Percentiles rank a stretch among this genome's conserved stretches.
Evolutionary conservation across 2,797 vertebrate genomes (phyloP).

Genomic region (Urophycis tenuis): DNA sequence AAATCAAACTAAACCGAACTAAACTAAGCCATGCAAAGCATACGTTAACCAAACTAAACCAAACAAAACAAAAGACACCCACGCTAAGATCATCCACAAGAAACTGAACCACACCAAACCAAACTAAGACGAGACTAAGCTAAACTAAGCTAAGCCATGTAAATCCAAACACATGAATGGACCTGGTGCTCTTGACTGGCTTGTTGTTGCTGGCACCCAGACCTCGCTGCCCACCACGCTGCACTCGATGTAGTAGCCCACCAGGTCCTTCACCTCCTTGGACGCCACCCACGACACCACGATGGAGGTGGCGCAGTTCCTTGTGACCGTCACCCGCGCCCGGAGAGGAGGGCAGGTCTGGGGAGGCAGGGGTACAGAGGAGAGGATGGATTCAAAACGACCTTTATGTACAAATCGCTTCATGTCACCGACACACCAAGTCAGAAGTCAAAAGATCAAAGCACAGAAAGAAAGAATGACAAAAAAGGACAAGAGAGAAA

Average conservation of each 20-base stretch:
- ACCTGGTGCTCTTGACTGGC: slow-evolving; percentile 85
- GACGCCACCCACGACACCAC: slow-evolving; percentile 82
- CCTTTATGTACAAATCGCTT: neutral
- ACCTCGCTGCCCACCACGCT: slow-evolving; percentile 76
- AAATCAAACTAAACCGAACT: neutral
- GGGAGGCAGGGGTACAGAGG: neutral
- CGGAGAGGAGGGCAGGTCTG: slow-evolving; percentile 86
- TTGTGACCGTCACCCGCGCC: slow-evolving; percentile 73
- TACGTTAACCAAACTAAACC: too few species aligned
- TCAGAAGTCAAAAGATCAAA: neutral
- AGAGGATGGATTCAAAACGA: neutral
- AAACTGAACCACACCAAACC: neutral
- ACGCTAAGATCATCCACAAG: neutral
- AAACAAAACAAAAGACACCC: too few species aligned
- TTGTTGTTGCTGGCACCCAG: slow-evolving; percentile 96
- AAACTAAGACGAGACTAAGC: neutral
- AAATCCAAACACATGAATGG: neutral
- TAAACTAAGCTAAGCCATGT: neutral
- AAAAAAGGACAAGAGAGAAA: slow-evolving; percentile 25
- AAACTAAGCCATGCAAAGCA: too few species aligned
- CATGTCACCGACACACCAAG: too few species aligned
- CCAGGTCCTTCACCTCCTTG: slow-evolving; percentile 78
- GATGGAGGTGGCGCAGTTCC: slow-evolving; percentile 88
- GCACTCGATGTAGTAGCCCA: slow-evolving; percentile 90
- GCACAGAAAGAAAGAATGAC: slow-evolving; percentile 60